phyloP scores from a whole-genome alignment of 2,888 invertebrate genomes.

The Drosophila demipolita region DNA sequence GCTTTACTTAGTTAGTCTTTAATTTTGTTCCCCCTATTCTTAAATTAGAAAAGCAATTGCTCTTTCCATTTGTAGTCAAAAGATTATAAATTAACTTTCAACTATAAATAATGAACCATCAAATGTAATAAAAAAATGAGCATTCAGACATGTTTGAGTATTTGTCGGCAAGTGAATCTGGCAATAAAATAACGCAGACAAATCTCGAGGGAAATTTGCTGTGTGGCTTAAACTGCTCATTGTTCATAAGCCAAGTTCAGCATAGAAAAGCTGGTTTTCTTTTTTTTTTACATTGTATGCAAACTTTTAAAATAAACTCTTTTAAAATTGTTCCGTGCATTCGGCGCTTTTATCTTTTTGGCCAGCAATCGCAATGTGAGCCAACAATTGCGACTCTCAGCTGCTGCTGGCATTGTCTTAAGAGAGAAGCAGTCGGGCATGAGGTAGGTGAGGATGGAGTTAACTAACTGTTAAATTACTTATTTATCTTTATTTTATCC shows the following conservation, averaged over 20 bases:
- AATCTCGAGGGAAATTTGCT: not conserved
- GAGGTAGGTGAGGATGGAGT: slow-evolving; percentile 47
- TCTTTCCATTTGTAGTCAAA: slow-evolving; percentile 19
- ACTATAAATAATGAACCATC: slow-evolving; percentile 26
- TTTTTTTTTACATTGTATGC: not conserved
- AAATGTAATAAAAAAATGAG: slow-evolving; percentile 26
- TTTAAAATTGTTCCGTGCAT: slow-evolving; percentile 32
- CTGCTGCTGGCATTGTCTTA: slow-evolving; percentile 62
- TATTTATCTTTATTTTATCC: slow-evolving; percentile 2
- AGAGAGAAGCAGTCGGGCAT: slow-evolving; percentile 34
- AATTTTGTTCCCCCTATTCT: not conserved
- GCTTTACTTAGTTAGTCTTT: not conserved
- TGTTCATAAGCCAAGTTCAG: slow-evolving; percentile 46
- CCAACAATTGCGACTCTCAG: slow-evolving; percentile 45
- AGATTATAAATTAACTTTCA: slow-evolving; percentile 13
- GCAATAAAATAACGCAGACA: not conserved
- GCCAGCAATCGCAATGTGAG: slow-evolving; percentile 10
- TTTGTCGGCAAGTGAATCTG: slow-evolving; percentile 1
- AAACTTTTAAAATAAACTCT: not conserved
- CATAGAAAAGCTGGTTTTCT: slow-evolving; percentile 1
- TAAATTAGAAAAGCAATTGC: slow-evolving; percentile 1
- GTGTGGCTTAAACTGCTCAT: slow-evolving; percentile 17
- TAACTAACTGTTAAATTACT: slow-evolving; percentile 3
- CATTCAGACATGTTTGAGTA: slow-evolving; percentile 12
- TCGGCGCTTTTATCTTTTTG: slow-evolving; percentile 41